Base-by-base conservation (phyloP, 2,888 invertebrate genomes). In the Labia minor region DNA sequence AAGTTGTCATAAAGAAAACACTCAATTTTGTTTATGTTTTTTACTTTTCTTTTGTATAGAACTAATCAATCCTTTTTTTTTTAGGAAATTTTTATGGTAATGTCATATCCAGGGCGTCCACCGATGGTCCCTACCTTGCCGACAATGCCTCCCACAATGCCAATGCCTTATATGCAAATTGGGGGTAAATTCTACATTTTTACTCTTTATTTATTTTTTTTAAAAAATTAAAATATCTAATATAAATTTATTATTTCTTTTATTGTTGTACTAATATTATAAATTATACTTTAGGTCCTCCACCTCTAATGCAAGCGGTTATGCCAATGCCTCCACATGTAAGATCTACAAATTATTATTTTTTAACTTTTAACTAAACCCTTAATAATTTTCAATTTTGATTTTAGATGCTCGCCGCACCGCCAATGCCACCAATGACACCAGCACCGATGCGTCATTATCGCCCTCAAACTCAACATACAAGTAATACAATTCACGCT, bases 31-130 rank as follows among this genome's bases (percentile, higher is more conserved):
- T 26, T 26, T 26, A 6, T 26, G 26, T 26, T 26, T 26, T n/a
- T n/a, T n/a, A n/a, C n/a, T n/a, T n/a, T n/a, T n/a, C n/a, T n/a
- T n/a, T n/a, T n/a, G n/a, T n/a, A n/a, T n/a, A n/a, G n/a, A n/a
- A n/a, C n/a, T n/a, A n/a, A n/a, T n/a, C n/a, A n/a, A n/a, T n/a
- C n/a, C n/a, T n/a, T 33, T 33, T 33, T 4, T 49, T 49, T 49
- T 49, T 49, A 49, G 49, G 49, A 11, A 49, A 49, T 49, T 65
- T 69, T 70, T 66, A 68, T 70, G 68, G 70, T 70, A 66, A 95
- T 95, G 95, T 94, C 95, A 71, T 95, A 87, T 79, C 94, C 93
- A 71, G 90, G 92, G 72, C 85, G 92, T 74, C 90, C 90, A 64
- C 87, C 90, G 19, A 87, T 92, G 80, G 83, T 85, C 74, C 86